Evolutionary conservation across 2,113 vertebrate genomes (phyloP), one percentile per base, ranked within the genome.

Genomic region (Pelecanus crispus): DNA sequence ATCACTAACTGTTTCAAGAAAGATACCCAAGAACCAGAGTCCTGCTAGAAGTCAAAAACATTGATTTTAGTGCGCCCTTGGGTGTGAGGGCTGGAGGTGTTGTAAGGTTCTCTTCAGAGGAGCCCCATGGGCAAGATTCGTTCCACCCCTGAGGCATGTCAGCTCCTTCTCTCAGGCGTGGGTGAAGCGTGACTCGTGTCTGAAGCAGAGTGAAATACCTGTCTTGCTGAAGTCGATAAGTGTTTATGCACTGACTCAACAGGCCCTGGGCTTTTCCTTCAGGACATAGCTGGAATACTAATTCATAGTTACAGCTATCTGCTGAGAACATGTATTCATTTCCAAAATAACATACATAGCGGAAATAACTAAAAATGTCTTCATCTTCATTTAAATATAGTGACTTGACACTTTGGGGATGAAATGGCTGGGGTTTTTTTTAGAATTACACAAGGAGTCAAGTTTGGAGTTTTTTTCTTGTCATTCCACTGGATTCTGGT

Each of bases 131-230:
- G 31, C 3, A 50, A 36, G 28, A 82, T 53, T 77, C 5, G 0
- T 79, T 78, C 34, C 45, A 71, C 18, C 56, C 26, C 32, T 55
- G 24, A 77, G 34, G 34, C 28, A 68, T 0, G 0, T 26, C 17
- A 86, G 24, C 21, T 75, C 14, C 61, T 92, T 28, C 31, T 82
- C 31, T 72, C 70, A 68, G 40, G 21, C 0, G 0, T 40, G 62
- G n/a, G 17, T 70, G 47, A 83, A 80, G 21, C 2, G 1, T 1
- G 2, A 40, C 38, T 38, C 1, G 0, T 53, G 34, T 49, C 58
- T 80, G 49, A 88, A 86, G 79, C 38, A 84, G 40, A 38, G 25
- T 55, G 55, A 81, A 65, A 52, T 32, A 67, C 7, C 6, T 6
- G 26, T 65, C 49, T 82, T 71, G 31, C 22, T 85, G 59, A 90